Evolutionary conservation across 2,888 invertebrate genomes (phyloP).

Genomic region (Seira musarum): DNA sequence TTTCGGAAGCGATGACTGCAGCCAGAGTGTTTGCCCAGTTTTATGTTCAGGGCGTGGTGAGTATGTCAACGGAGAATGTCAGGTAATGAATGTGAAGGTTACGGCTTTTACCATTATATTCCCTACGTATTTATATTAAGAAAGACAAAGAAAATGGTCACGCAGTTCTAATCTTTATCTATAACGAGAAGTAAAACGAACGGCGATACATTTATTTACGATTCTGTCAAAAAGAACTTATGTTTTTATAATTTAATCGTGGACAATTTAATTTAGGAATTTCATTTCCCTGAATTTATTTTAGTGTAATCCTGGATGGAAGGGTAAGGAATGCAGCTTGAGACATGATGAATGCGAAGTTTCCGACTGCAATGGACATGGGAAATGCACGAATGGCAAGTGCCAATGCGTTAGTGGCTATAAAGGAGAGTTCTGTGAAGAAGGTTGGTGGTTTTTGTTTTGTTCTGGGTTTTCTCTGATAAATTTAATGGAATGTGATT

Average conservation of each 20-base stretch:
- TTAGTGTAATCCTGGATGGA: conserved; percentile 98
- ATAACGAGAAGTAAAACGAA: no score
- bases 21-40: conserved; percentile 97
- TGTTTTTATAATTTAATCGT: neutral
- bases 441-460: conserved; percentile 77
- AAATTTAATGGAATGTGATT: neutral
- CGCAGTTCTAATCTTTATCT: no score
- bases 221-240: no score
- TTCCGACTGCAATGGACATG: conserved; percentile 95
- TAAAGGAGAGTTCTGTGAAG: conserved; percentile 95
- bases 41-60: conserved; percentile 97
- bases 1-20: conserved; percentile 96
- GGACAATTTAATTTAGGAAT: neutral
- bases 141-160: no score
- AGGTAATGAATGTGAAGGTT: no score
- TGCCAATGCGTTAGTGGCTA: conserved; percentile 94
- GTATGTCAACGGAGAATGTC: conserved; percentile 96
- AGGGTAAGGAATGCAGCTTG: conserved; percentile 96
- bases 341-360: conserved; percentile 97
- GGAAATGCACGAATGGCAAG: conserved; percentile 95
- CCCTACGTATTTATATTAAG: no score
- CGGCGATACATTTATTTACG: no score
- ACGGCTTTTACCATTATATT: no score
- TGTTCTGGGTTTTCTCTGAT: neutral
- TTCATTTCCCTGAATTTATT: neutral